phyloP scores from a whole-genome alignment of 2,113 vertebrate species.

The Zeus faber region DNA sequence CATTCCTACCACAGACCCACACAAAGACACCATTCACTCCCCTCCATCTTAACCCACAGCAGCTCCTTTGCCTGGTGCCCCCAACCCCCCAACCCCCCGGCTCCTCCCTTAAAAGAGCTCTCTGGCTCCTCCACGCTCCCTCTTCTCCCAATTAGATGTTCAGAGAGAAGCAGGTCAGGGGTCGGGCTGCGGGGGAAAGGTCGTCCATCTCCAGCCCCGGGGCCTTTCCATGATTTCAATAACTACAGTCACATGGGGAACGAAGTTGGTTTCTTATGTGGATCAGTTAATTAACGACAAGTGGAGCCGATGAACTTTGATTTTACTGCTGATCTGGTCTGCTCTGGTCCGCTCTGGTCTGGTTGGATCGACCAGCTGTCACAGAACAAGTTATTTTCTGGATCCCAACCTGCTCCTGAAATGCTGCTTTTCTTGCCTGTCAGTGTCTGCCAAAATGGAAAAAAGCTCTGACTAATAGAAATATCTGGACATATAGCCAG shows the following conservation, averaged over 20 bases:
- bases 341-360: no score
- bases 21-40: constrained; percentile 52
- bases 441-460: no score
- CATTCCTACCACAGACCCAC: constrained; percentile 22
- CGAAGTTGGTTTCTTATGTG: constrained; percentile 16
- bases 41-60: constrained; percentile 16
- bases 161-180: constrained; percentile 56
- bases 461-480: no score
- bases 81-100: no score
- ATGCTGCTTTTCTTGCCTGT: no score
- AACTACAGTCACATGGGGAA: constrained; percentile 13
- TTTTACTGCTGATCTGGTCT: no score
- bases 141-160: constrained; percentile 57
- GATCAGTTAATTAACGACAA: constrained; percentile 34
- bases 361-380: no score
- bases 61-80: constrained; percentile 16
- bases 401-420: no score
- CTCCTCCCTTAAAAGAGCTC: constrained; percentile 34
- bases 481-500: no score
- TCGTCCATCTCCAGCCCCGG: constrained; percentile 29
- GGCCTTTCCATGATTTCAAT: constrained; percentile 37
- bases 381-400: no score
- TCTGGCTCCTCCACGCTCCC: constrained; percentile 28
- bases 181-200: constrained; percentile 51
- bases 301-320: constrained; percentile 18